These are phyloP conservation scores for Caenorhabditis sulstoni DNA, from an alignment of 2,888 invertebrate genomes.

Conservation along the genomic window DNA sequence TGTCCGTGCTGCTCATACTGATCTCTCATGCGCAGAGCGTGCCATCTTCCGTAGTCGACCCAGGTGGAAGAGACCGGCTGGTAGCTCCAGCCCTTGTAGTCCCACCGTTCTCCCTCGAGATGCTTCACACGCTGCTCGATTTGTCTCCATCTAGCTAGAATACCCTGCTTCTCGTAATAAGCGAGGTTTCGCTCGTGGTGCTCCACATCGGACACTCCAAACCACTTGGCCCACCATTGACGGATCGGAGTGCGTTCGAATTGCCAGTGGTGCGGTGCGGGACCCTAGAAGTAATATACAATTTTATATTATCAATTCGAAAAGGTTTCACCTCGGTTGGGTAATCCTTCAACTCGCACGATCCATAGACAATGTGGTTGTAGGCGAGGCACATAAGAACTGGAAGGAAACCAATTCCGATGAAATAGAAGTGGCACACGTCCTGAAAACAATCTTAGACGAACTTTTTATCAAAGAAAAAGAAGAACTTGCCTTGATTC, in stretches of 20 bases:
- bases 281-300: conserved; percentile 57
- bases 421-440: conserved; percentile 76
- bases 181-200: conserved; percentile 77
- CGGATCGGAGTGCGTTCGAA: conserved; percentile 77
- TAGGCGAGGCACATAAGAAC: conserved; percentile 68
- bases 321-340: conserved; percentile 68
- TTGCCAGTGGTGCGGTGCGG: conserved; percentile 78
- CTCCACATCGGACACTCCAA: conserved; percentile 70
- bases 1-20: conserved; percentile 77
- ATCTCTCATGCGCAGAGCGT: conserved; percentile 71
- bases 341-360: conserved; percentile 75
- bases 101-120: conserved; percentile 78
- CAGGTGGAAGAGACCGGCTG: conserved; percentile 77
- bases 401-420: conserved; percentile 77
- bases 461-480: neutral
- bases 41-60: conserved; percentile 76
- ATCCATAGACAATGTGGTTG: conserved; percentile 73
- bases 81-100: conserved; percentile 79
- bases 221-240: conserved; percentile 75
- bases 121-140: conserved; percentile 78
- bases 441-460: conserved; percentile 60
- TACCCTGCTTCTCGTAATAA: conserved; percentile 74
- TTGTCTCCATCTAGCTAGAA: conserved; percentile 76
- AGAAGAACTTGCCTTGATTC: conserved; percentile 69
- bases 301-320: neutral